Percentiles rank a stretch among this genome's conserved stretches.
Conservation (phyloP, 2,113 vertebrate genomes). For the Eulemur macaco region DNA sequence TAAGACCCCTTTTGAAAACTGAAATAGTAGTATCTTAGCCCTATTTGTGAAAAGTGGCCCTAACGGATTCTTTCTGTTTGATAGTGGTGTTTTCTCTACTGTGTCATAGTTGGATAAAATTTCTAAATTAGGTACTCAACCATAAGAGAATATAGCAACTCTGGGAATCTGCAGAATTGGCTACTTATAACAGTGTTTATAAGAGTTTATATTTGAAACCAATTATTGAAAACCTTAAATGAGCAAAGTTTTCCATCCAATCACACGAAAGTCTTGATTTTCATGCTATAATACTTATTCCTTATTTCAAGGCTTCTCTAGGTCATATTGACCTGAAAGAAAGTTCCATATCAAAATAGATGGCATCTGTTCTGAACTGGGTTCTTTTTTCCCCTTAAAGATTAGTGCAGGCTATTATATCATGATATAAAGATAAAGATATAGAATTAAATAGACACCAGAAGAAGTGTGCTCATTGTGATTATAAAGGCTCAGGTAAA, state of each 20-base stretch:
- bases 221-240: not conserved
- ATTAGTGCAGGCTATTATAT: not conserved
- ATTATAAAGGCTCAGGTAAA: not conserved
- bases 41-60: conserved; percentile 11
- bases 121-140: not conserved
- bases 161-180: not conserved
- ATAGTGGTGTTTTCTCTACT: not conserved
- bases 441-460: conserved; percentile 26
- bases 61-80: not conserved
- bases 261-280: not conserved
- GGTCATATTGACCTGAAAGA: not conserved
- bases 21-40: conserved; percentile 20
- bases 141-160: not conserved
- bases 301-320: not conserved
- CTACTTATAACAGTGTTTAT: not conserved
- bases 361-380: not conserved
- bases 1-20: conserved; percentile 47
- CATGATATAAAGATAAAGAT: conserved; percentile 12
- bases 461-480: not conserved
- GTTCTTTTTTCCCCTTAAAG: not conserved
- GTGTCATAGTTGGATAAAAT: not conserved
- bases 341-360: conserved; percentile 1
- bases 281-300: not conserved
- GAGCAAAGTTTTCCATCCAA: not conserved
- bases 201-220: not conserved